Evolutionary conservation across 23 tunicate genomes (phyloP).

Genomic region (Ciona savignyi): DNA sequence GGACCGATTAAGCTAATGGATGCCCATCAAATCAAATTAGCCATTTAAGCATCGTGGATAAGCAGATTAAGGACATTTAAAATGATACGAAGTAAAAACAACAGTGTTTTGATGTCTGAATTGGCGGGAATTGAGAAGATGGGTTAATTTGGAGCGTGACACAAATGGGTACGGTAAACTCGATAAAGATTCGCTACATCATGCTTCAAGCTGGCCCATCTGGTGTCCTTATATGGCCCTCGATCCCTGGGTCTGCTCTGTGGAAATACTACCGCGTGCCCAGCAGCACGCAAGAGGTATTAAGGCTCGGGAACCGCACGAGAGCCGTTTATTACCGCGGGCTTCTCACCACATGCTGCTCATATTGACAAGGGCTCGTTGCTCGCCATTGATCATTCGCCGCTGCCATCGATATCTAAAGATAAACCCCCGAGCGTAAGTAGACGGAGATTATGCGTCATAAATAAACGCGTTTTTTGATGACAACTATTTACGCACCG

Average conservation of each 20-base stretch:
- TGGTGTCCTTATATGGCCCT: neutral
- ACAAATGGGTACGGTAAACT: neutral
- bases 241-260: neutral
- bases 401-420: neutral
- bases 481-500: neutral
- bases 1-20: neutral
- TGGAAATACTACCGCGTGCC: neutral
- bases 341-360: neutral
- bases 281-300: neutral
- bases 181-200: neutral
- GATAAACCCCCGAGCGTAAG: neutral
- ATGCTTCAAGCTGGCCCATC: neutral
- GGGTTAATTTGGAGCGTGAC: too few species aligned
- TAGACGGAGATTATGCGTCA: neutral
- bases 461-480: neutral
- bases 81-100: neutral
- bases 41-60: neutral
- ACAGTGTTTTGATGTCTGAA: neutral
- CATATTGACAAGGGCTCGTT: neutral
- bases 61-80: neutral
- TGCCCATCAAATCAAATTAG: neutral
- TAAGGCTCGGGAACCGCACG: neutral
- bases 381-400: neutral
- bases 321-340: slow-evolving; percentile 1
- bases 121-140: too few species aligned